Base-by-base conservation (phyloP, 2,888 invertebrate genomes). In the Thera obeliscata region DNA sequence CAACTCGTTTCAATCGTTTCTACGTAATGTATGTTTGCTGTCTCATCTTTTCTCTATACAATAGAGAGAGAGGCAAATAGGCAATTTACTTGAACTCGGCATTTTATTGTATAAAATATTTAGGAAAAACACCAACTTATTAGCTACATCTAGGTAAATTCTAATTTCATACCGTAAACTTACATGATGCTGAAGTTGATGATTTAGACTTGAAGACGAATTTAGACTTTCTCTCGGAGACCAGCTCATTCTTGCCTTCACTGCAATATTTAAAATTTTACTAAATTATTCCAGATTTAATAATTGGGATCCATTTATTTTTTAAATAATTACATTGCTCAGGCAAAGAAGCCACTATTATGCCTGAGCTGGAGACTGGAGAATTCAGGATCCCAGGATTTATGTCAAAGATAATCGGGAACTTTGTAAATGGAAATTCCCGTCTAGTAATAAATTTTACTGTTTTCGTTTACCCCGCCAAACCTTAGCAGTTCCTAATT, bases 171-270 rank as follows among this genome's bases (percentile, higher is more conserved):
- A 22, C 22, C 22, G 22, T 22, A 1, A 22, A 46, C 88, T 83
- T 69, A 88, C 88, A 87, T 66, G 80, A 61, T 38, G 73, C 64
- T 3, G 78, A 68, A n/a, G 68, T 73, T 48, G 77, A 77, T 11
- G 84, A 84, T 68, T 86, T 87, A 2, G 87, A 86, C 78, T 88
- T 89, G 76, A 85, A 89, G 5, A 88, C 87, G 81, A 89, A 90
- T 76, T 86, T 89, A 1, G 85, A 82, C 73, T 85, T 89, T 68
- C 87, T 89, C 62, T 85, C 87, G 9, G 79, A 73, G 57, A 52
- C 70, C 71, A 72, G 75, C 69, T 83, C 84, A 66, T 75, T 79
- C 33, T 74, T 77, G 35, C 64, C 56, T 55, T 69, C 71, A 68
- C 88, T 88, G 58, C n/a, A 66, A 64, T 64, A 33, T 57, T 11